Evolutionary conservation across 2,113 vertebrate genomes (phyloP), one percentile per base, ranked within the genome.

Genomic region (Spheniscus mendiculus): DNA sequence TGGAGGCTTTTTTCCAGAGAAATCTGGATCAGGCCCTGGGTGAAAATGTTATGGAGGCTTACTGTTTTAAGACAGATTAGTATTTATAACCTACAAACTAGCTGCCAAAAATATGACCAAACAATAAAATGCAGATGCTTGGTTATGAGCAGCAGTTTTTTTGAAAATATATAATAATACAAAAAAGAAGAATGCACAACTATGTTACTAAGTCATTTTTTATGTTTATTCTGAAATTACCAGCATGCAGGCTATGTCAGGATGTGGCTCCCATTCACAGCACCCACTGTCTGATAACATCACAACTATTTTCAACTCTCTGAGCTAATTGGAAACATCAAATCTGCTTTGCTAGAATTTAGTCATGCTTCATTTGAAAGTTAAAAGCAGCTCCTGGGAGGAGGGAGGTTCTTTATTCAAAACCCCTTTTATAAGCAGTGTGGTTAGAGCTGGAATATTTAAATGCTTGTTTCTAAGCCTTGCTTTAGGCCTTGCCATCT

Each of bases 301-400:
- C 62, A 53, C 58, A 71, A 87, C 66, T 81, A 78, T 91, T 94
- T 96, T 97, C 95, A 85, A 80, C 86, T 92, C 92, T 97, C 96
- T 88, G 83, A 89, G 89, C 95, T 98, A 98, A 98, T 98, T 98
- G 98, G 98, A 98, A 98, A 97, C 97, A 98, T 98, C 95, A 97
- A 93, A 94, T 97, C 84, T 96, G 92, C 96, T 91, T 96, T 98
- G 97, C 96, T 96, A 72, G 96, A 95, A 91, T 95, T 90, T 97
- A 97, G 93, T 94, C 95, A 87, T 88, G 90, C 81, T 96, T 96
- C 92, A 90, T 95, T 97, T 94, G 95, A 95, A 96, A 87, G 92
- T 92, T 96, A 95, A 97, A 95, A 92, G 94, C 89, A 86, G 77
- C 90, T 96, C 89, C 94, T 89, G 63, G 91, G 77, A 67, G 38